Evolutionary conservation across 1,140 invertebrate genomes (phyloP).

Genomic region (Trigoniulus corallinus): DNA sequence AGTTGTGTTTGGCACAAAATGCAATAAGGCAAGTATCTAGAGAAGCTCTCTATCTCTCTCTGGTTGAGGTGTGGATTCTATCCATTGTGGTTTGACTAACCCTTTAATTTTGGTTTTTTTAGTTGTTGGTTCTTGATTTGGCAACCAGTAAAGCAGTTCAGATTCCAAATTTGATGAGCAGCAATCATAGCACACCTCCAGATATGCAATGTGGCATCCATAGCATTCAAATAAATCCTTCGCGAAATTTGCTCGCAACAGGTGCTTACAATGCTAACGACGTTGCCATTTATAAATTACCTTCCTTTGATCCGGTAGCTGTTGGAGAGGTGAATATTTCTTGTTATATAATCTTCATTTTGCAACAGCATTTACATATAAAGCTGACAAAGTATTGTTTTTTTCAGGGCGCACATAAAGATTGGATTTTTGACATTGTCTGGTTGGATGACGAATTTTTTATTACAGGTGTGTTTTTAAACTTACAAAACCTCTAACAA

Average conservation of each 20-base stretch:
- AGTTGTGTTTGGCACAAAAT: constrained; percentile 90
- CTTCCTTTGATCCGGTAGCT: constrained; percentile 82
- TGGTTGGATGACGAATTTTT: constrained; percentile 93
- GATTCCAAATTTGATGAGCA: constrained; percentile 52
- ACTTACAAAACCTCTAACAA: no score
- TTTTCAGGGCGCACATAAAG: constrained; percentile 55
- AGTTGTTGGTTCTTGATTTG: constrained; percentile 71
- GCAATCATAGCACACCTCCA: constrained; percentile 9
- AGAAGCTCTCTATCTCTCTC: not conserved
- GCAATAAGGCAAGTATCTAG: constrained; percentile 58
- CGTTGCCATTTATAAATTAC: constrained; percentile 78
- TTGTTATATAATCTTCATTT: not conserved
- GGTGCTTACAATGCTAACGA: constrained; percentile 82
- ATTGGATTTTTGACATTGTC: constrained; percentile 89
- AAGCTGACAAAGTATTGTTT: constrained; percentile 4
- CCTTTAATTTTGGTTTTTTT: constrained; percentile 11
- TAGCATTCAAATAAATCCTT: constrained; percentile 87
- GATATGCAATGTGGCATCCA: constrained; percentile 73
- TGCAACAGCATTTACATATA: not conserved
- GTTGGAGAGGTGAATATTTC: constrained; percentile 54
- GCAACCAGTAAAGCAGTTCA: constrained; percentile 56
- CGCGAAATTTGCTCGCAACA: constrained; percentile 71
- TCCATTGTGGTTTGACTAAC: not conserved
- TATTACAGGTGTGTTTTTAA: constrained; percentile 61
- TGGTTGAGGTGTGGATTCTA: not conserved